Conservation (phyloP, 1,140 invertebrate genomes). For the Neodiprion fabricii region DNA sequence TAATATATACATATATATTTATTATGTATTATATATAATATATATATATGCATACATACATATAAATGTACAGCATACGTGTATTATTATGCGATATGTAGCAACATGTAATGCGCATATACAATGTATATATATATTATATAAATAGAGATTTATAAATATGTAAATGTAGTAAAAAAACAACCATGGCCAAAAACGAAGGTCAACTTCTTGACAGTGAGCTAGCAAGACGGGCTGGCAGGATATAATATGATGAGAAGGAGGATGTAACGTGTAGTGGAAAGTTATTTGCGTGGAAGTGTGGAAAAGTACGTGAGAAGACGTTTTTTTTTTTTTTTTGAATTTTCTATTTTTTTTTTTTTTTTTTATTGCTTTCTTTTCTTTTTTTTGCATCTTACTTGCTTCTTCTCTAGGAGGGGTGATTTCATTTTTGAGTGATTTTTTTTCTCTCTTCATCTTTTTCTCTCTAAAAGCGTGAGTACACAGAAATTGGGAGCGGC, state of each 20-base stretch:
- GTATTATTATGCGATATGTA: background rate
- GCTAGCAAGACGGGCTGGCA: conserved; percentile 56
- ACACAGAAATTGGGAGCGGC: too few relatives aligned
- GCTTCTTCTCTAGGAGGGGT: background rate
- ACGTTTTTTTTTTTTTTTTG: background rate
- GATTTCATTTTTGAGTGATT: conserved; percentile 24
- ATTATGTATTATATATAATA: conserved; percentile 13
- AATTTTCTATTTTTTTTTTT: background rate
- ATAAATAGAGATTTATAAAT: conserved; percentile 39
- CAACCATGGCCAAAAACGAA: conserved; percentile 87
- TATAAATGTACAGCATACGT: conserved; percentile 32
- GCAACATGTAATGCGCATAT: conserved; percentile 16
- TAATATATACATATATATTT: too few relatives aligned
- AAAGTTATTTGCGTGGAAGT: background rate
- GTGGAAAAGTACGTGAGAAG: background rate
- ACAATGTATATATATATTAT: conserved; percentile 38
- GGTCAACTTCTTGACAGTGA: conserved; percentile 89
- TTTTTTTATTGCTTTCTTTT: background rate
- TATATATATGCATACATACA: conserved; percentile 40
- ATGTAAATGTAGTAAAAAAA: conserved; percentile 52
- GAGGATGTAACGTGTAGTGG: conserved; percentile 14
- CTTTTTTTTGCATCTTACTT: conserved; percentile 15
- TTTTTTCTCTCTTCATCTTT: conserved; percentile 4
- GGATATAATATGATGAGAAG: conserved; percentile 29
- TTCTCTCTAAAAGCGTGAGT: too few relatives aligned